Conservation (phyloP, 2,113 vertebrate species). For the Hipposideros armiger region DNA sequence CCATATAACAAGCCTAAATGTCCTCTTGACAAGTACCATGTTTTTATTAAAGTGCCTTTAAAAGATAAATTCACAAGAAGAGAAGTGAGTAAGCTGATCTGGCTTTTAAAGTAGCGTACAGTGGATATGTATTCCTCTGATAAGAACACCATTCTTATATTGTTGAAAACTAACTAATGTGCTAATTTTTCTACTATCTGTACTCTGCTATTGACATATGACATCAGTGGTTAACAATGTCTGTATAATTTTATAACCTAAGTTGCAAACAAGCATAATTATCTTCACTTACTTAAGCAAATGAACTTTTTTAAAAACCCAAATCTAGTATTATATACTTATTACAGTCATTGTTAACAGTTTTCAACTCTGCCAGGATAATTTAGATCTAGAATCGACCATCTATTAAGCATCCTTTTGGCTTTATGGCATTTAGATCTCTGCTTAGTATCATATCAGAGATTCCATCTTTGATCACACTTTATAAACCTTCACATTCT, state of each 20-base stretch:
- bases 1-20: neutral
- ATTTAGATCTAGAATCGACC: neutral
- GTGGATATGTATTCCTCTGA: neutral
- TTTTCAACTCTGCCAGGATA: neutral
- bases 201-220: neutral
- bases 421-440: neutral
- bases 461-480: neutral
- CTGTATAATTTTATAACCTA: neutral
- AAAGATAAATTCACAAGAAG: neutral
- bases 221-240: neutral
- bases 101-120: neutral
- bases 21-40: neutral
- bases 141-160: neutral
- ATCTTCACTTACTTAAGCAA: neutral
- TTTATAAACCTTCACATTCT: neutral
- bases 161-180: neutral
- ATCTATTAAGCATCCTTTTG: neutral
- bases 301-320: neutral
- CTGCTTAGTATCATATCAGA: neutral
- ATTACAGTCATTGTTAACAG: neutral
- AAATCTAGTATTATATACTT: neutral
- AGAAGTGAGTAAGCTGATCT: neutral
- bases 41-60: neutral
- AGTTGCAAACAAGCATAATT: slow-evolving; percentile 3
- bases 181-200: neutral